phyloP scores from a whole-genome alignment of 2,797 vertebrate genomes.

The Enteromius trimaculatus region DNA sequence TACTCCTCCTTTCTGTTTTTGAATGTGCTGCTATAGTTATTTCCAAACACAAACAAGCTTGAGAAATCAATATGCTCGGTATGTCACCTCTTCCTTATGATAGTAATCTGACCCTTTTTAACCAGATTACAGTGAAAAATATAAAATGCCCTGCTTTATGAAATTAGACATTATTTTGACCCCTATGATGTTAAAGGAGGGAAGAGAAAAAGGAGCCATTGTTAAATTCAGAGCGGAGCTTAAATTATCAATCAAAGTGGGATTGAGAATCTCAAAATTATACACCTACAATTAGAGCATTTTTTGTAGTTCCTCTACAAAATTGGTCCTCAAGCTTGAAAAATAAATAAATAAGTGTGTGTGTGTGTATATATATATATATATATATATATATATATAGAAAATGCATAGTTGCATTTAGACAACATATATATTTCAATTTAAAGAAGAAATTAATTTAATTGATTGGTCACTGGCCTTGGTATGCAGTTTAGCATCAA shows the following conservation, averaged over 20 bases:
- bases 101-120: not conserved
- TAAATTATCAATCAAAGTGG: not conserved
- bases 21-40: no score
- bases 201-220: not conserved
- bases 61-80: not conserved
- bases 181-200: not conserved
- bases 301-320: not conserved
- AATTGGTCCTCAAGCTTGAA: no score
- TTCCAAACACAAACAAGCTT: not conserved
- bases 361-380: no score
- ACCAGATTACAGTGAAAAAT: not conserved
- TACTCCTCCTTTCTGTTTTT: not conserved
- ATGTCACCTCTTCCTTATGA: conserved; percentile 1
- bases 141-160: not conserved
- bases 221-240: not conserved
- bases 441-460: not conserved
- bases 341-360: no score
- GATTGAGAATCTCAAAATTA: not conserved
- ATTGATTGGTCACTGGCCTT: not conserved
- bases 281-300: not conserved
- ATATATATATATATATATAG: not conserved
- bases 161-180: conserved; percentile 13
- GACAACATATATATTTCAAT: not conserved
- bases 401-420: not conserved
- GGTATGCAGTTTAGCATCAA: not conserved